A percentile compares a stretch with the other conserved stretches of the same genome.
Evolutionary conservation across 2,888 invertebrate genomes (phyloP).

Genomic region (Ctena decussata): DNA sequence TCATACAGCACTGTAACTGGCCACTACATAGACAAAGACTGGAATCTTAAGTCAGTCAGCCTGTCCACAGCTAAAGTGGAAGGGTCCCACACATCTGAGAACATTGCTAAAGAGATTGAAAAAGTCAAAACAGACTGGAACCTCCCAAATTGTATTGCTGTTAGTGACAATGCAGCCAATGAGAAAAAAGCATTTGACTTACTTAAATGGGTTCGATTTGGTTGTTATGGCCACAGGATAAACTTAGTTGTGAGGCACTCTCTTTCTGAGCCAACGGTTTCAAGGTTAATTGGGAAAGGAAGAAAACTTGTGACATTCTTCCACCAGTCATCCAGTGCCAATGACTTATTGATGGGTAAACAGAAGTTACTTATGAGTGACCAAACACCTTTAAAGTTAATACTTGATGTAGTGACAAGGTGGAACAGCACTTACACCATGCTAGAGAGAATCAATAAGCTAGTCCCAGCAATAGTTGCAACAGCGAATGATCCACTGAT

Average conservation of each 20-base stretch:
- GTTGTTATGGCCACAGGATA: slow-evolving; percentile 56
- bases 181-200: slow-evolving; percentile 41
- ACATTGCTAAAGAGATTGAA: slow-evolving; percentile 30
- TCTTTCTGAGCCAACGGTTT: background rate
- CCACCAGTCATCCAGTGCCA: slow-evolving; percentile 38
- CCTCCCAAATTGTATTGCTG: slow-evolving; percentile 10
- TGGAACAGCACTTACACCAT: slow-evolving; percentile 53
- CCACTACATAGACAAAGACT: slow-evolving; percentile 20
- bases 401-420: slow-evolving; percentile 41
- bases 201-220: slow-evolving; percentile 43
- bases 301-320: slow-evolving; percentile 38
- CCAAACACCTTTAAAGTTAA: slow-evolving; percentile 28
- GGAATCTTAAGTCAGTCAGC: slow-evolving; percentile 31
- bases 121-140: background rate
- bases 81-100: slow-evolving; percentile 24
- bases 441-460: slow-evolving; percentile 31
- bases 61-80: slow-evolving; percentile 18
- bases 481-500: slow-evolving; percentile 17
- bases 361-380: slow-evolving; percentile 27
- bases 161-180: slow-evolving; percentile 38
- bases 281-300: slow-evolving; percentile 15
- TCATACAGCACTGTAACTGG: slow-evolving; percentile 39
- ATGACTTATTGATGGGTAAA: slow-evolving; percentile 29
- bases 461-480: slow-evolving; percentile 33
- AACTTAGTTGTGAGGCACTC: slow-evolving; percentile 57